A percentile compares a stretch with the other conserved stretches of the same genome.
These are phyloP conservation scores for Drosophila pandora DNA, from an alignment of 1,140 invertebrate genomes.

Conservation along the genomic window DNA sequence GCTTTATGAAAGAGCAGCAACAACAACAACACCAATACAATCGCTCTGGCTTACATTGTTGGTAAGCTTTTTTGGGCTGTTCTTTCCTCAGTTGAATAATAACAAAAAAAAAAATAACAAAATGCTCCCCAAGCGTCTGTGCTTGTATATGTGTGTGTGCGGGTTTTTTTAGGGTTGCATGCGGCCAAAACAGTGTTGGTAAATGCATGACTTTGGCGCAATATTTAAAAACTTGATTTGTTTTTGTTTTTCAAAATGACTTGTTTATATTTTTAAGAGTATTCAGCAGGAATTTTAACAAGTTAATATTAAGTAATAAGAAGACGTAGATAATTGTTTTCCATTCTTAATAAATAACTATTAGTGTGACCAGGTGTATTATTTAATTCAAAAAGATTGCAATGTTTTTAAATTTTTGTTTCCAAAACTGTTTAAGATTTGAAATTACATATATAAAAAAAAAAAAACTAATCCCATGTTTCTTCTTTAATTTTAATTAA, in stretches of 20 bases:
- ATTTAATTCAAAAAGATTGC: background rate
- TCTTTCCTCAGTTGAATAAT: constrained; percentile 49
- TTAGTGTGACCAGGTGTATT: background rate
- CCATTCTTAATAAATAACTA: background rate
- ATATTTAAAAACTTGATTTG: constrained; percentile 41
- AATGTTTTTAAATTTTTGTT: background rate
- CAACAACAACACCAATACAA: too few species aligned
- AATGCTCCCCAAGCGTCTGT: constrained; percentile 33
- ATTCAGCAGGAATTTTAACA: too few species aligned
- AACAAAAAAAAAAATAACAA: constrained; percentile 26
- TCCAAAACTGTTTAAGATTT: background rate
- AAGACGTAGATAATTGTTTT: background rate
- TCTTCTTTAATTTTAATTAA: too few species aligned
- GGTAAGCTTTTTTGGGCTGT: constrained; percentile 38
- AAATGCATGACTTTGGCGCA: constrained; percentile 44
- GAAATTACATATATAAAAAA: background rate
- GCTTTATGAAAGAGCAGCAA: too few species aligned
- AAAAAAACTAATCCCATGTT: too few species aligned
- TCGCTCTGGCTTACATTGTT: constrained; percentile 39
- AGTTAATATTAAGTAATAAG: too few species aligned
- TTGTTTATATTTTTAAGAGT: background rate
- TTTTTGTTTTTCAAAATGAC: constrained; percentile 5
- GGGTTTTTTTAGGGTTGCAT: constrained; percentile 33
- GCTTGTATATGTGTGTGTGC: constrained; percentile 19
- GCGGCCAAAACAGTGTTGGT: constrained; percentile 49